Base-by-base conservation (phyloP, 1,140 invertebrate genomes). In the Antheraea pernyi region DNA sequence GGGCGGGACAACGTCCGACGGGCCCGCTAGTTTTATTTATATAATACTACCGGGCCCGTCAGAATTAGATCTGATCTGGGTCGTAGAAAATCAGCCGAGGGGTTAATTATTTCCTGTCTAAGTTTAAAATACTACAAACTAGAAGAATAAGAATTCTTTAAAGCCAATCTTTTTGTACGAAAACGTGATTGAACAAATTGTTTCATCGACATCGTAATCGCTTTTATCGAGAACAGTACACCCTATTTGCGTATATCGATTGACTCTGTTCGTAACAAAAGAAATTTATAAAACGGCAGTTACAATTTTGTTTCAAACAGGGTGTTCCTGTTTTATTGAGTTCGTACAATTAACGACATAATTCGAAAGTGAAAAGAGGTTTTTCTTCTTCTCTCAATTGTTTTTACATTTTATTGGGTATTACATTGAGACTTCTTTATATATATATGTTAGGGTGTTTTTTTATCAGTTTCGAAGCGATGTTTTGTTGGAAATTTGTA, bases 271-370 rank as follows among this genome's bases (percentile, higher is more conserved):
- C 46, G 46, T 53, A 53, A 53, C 46, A 53, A 53, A 53, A 53
- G 46, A 53, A 53, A 53, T 53, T 53, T 53, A 13, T 53, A 53
- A 53, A 53, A 53, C 46, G 46, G 16, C 46, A 53, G 46, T 53
- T 53, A 53, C 11, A 53, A 53, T 53, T 53, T 53, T 53, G 46
- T 53, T 53, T 11, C 0, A 53, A 53, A 53, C 46, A 42, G 46
- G 46, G 46, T n/a, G n/a, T 1, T 16, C 46, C 16, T 53, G 46
- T 53, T 53, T 53, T 53, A 53, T 53, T n/a, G 46, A n/a, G 46
- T 53, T 53, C 13, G 46, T 53, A 53, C 46, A 53, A 53, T 53
- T 53, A 53, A 6, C 13, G 46, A 53, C 11, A 53, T 53, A 53
- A 53, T 53, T 53, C 16, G 46, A 53, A 53, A 13, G 46, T 0